Base-by-base conservation (phyloP, 2,888 invertebrate species). In the Dynastes hyllus region DNA sequence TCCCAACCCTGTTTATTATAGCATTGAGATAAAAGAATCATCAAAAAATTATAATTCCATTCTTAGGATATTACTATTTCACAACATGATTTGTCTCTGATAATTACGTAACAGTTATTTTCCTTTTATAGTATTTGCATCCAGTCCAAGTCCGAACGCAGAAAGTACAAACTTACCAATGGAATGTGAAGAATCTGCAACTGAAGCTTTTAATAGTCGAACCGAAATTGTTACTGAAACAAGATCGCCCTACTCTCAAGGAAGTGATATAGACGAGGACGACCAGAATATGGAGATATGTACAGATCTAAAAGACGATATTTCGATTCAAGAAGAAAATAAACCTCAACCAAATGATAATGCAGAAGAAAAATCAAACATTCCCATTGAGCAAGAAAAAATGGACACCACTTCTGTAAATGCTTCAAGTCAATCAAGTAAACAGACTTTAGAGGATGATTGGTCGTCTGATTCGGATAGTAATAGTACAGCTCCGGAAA, bases 401-500 rank as follows among this genome's bases (percentile, higher is more conserved):
- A 32, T 37, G 32, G 55, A 75, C 6, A 22, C 73, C 13, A 27
- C 22, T 63, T 55, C 73, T 22, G 11, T 22, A 1, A 61, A 61
- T 27, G 29, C 73, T 3, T 71, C 55, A 37, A 71, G 37, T 16
- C 73, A 75, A 45, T 70, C 61, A 40, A 75, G 77, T 40, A 79
- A 78, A 50, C 80, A 80, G 27, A 78, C 73, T 50, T 77, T 80
- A 0, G 80, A 81, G 29, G 81, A 81, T 9, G 81, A 80, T 55
- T 78, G 80, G 71, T 63, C 65, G 11, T 75, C 76, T 9, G 77
- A 80, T 66, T 79, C 79, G 2, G 81, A 81, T 61, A 80, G 78
- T 11, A 78, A 80, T 61, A 81, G 67, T 63, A 86, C 86, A 80
- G 85, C 85, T 61, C 79, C 83, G 5, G 81, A 84, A 22, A 83